Conservation (phyloP, 1,140 invertebrate genomes). For the Akabosia matsudoensis region DNA sequence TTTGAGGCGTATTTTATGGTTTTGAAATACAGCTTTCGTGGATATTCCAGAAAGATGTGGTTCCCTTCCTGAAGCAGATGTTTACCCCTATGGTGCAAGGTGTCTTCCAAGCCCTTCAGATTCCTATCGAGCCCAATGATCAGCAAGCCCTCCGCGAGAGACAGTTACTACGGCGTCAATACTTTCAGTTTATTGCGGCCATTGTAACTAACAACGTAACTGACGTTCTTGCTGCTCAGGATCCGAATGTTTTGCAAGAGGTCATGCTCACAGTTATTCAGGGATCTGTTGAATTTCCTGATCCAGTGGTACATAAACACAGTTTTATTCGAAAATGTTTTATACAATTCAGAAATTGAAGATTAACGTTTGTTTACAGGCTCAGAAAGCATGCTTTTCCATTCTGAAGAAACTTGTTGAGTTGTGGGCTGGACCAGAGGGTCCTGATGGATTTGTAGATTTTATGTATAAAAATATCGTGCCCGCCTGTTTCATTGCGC, state of each 20-base stretch:
- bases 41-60: slow-evolving; percentile 56
- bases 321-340: neutral
- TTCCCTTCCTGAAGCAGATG: slow-evolving; percentile 57
- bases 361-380: slow-evolving; percentile 45
- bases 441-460: slow-evolving; percentile 53
- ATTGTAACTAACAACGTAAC: slow-evolving; percentile 56
- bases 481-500: slow-evolving; percentile 60
- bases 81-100: slow-evolving; percentile 58
- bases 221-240: slow-evolving; percentile 56
- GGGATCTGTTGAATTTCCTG: slow-evolving; percentile 58
- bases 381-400: slow-evolving; percentile 60
- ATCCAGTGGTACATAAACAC: slow-evolving; percentile 54
- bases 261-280: slow-evolving; percentile 57
- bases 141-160: slow-evolving; percentile 55
- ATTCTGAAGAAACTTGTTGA: slow-evolving; percentile 58
- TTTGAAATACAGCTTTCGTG: slow-evolving; percentile 47
- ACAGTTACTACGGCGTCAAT: slow-evolving; percentile 56
- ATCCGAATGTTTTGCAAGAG: slow-evolving; percentile 47
- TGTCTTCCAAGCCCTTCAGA: slow-evolving; percentile 54
- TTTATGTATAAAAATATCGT: slow-evolving; percentile 59
- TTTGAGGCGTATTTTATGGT: slow-evolving; percentile 14
- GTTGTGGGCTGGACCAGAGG: slow-evolving; percentile 55
- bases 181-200: slow-evolving; percentile 58
- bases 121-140: slow-evolving; percentile 55
- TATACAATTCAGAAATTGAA: neutral